A percentile compares a stretch with the other conserved stretches of the same genome.
Evolutionary conservation across 2,888 invertebrate species (phyloP).

Genomic region (Margaritifera margaritifera): DNA sequence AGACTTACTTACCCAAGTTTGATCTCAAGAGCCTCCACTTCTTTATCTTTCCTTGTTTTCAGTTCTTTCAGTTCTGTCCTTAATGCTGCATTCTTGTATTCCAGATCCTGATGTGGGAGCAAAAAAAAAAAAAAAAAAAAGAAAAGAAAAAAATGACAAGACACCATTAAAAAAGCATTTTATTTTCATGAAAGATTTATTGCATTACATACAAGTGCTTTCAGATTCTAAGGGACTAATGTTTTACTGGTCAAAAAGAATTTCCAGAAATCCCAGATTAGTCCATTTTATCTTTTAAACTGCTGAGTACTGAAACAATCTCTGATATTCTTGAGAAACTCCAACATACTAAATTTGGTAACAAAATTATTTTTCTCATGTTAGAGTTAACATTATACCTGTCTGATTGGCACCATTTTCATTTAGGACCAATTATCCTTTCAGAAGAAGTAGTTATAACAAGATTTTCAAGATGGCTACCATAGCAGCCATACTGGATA

Average conservation of each 20-base stretch:
- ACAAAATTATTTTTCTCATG: too few species aligned
- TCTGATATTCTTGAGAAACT: too few species aligned
- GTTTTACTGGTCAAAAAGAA: neutral
- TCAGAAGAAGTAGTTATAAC: too few species aligned
- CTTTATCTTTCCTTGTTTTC: conserved; percentile 53
- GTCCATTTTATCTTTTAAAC: too few species aligned
- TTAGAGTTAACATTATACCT: too few species aligned
- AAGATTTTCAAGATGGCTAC: too few species aligned
- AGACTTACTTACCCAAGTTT: conserved; percentile 58
- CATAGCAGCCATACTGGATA: too few species aligned
- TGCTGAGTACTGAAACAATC: too few species aligned
- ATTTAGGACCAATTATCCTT: too few species aligned
- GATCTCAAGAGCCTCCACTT: conserved; percentile 60
- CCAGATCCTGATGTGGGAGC: conserved; percentile 45
- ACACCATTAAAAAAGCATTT: neutral
- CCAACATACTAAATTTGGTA: too few species aligned
- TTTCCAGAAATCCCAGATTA: neutral
- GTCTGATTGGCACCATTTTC: too few species aligned
- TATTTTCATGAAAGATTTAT: neutral
- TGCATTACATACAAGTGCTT: neutral
- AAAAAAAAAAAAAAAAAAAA: neutral
- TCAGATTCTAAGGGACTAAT: neutral
- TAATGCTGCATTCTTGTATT: conserved; percentile 57
- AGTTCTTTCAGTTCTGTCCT: conserved; percentile 54
- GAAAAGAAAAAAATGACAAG: neutral